Evolutionary conservation across 2,888 invertebrate genomes (phyloP).

Genomic region (Drosophila siamana): DNA sequence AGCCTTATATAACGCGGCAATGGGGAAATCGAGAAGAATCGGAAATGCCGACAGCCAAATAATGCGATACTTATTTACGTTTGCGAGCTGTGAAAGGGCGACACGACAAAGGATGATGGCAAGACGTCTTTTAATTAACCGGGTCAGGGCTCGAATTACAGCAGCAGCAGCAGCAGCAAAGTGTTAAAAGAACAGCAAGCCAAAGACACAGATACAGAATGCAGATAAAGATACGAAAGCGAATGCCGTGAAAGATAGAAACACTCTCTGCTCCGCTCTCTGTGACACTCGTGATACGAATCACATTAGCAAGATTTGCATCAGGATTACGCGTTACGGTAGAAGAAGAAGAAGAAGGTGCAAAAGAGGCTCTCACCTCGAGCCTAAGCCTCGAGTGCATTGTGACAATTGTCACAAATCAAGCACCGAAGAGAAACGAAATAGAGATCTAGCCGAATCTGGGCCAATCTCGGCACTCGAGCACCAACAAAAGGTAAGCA

Average conservation of each 20-base stretch:
- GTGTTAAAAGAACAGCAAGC: constrained; percentile 72
- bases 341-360: constrained; percentile 34
- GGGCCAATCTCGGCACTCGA: constrained; percentile 70
- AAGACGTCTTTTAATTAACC: constrained; percentile 65
- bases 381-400: constrained; percentile 52
- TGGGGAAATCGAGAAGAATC: constrained; percentile 1
- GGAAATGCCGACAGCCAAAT: constrained; percentile 2
- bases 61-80: constrained; percentile 38
- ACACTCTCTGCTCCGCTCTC: background rate
- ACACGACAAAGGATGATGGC: constrained; percentile 25
- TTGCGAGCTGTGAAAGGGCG: constrained; percentile 15
- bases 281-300: constrained; percentile 56
- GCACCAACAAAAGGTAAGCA: constrained; percentile 73
- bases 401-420: constrained; percentile 80
- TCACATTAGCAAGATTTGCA: constrained; percentile 82
- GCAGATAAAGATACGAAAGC: background rate
- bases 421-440: constrained; percentile 41
- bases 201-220: constrained; percentile 15
- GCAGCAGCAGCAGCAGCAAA: constrained; percentile 63
- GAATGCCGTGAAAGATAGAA: background rate
- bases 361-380: constrained; percentile 59
- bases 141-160: constrained; percentile 61
- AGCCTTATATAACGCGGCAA: constrained; percentile 39
- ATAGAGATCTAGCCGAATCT: constrained; percentile 41
- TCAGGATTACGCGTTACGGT: constrained; percentile 64